Base-by-base conservation (phyloP, 2,888 invertebrate species). In the Spodoptera littoralis region DNA sequence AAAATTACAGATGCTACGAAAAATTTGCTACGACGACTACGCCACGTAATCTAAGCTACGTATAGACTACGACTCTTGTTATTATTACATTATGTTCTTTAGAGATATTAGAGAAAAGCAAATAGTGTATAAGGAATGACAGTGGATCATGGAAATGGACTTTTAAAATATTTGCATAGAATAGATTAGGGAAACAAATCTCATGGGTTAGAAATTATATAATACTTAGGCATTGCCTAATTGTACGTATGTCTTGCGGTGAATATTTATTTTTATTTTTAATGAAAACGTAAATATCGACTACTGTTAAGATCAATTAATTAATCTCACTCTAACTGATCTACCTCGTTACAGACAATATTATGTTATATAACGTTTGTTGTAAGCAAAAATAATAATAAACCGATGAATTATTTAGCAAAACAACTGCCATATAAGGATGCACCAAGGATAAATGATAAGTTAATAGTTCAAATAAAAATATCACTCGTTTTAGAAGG, bases 401-500 rank as follows among this genome's bases (percentile, higher is more conserved):
- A 41, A 18, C 30, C 12, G 22, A 1, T 43, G 22, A 64, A n/a
- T 27, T 53, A 13, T 43, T 49, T 42, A 43, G n/a, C 11, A n/a
- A 45, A 56, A 49, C 42, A 43, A 45, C 48, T 42, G 9, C 51
- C 46, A 44, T 58, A 50, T 57, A 43, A 13, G 45, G 30, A 27
- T 5, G 36, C 18, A 22, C 48, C 46, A 56, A 65, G 52, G 36
- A 57, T 57, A 52, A 53, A 57, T 22, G 45, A 30, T 42, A 41
- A 49, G 42, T 11, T n/a, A 48, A 52, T 41, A 51, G 11, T 22
- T 13, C 11, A 55, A 41, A 56, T 56, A 55, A 13, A 56, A 66
- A 57, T 67, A 57, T 50, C 13, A 50, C 12, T 70, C 18, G 30
- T 60, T 57, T 66, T 57, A 58, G 47, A 61, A 45, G 53, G 61